Base-by-base conservation (phyloP, 2,113 vertebrate species). In the Ailurus styani region DNA sequence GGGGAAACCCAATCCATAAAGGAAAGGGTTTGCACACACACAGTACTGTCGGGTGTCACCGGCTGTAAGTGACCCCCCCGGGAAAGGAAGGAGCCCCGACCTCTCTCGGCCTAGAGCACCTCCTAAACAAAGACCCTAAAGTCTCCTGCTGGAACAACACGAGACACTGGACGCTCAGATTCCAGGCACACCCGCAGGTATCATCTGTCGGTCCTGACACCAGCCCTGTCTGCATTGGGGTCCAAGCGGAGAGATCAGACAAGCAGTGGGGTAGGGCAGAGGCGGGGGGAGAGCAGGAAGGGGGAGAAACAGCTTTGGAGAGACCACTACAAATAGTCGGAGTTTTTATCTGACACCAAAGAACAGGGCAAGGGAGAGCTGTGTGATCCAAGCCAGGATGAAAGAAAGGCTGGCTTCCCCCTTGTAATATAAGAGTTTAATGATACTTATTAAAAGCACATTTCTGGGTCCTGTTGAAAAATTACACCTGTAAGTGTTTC, bases 71-170 rank as follows among this genome's bases (percentile, higher is more conserved):
- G 98, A 98, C 79, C 42, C 75, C 75, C 73, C 84, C 14, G 78
- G 85, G 96, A 98, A 92, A 97, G 96, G 96, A 94, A 97, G n/a
- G 47, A 47, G 87, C 89, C 91, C 93, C 9, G 7, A 96, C 98
- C 97, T 96, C 97, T 97, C 97, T 97, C 95, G 85, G 87, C 85
- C 95, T 95, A n/a, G 91, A 98, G 98, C 93, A 94, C 90, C 87
- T 95, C 96, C 88, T 83, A 98, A 98, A 99, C 98, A 99, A 99
- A 99, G 98, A 98, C 98, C 91, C 96, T 96, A 98, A 98, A 98
- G 98, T 98, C 98, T 98, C 97, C 92, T 95, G 72, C 87, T 73
- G 70, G 94, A 97, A 98, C 98, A 97, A 98, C 91, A 73, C 25
- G 94, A 98, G 98, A 98, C 98, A 97, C 45, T 66, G 40, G 98